phyloP scores from a whole-genome alignment of 2,113 vertebrate species.

The Rhombomys opimus region DNA sequence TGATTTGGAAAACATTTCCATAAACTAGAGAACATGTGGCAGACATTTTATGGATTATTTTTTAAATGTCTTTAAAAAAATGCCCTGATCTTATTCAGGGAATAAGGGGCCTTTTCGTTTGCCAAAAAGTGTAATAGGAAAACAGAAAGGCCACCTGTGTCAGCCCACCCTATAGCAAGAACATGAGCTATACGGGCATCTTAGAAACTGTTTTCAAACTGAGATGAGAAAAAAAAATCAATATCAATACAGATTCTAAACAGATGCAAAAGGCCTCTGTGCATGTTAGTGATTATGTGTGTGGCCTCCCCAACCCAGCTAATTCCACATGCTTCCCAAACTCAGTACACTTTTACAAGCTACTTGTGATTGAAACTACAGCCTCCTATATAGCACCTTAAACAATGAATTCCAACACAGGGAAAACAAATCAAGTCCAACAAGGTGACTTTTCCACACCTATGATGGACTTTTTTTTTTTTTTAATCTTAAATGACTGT shows the following conservation, averaged over 20 bases:
- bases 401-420: constrained; percentile 56
- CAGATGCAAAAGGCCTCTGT: constrained; percentile 79
- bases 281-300: constrained; percentile 79
- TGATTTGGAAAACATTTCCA: constrained; percentile 82
- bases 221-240: constrained; percentile 56
- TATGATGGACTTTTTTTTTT: constrained; percentile 48
- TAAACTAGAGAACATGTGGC: constrained; percentile 83
- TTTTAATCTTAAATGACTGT: constrained; percentile 53
- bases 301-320: constrained; percentile 75
- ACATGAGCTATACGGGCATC: constrained; percentile 77
- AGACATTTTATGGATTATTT: constrained; percentile 82
- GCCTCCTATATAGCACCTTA: constrained; percentile 45
- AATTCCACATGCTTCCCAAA: constrained; percentile 79
- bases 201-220: constrained; percentile 78
- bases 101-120: constrained; percentile 79
- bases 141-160: constrained; percentile 86
- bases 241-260: constrained; percentile 74
- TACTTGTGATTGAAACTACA: constrained; percentile 58
- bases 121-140: constrained; percentile 84
- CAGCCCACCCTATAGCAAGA: constrained; percentile 83
- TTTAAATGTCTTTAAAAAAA: constrained; percentile 77
- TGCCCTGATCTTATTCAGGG: constrained; percentile 81
- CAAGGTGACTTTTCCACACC: constrained; percentile 30
- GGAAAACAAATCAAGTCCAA: constrained; percentile 43
- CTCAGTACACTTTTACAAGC: constrained; percentile 52